These are phyloP conservation scores for Lucifuga dentata DNA, from an alignment of 2,113 vertebrate species.

Conservation along the genomic window DNA sequence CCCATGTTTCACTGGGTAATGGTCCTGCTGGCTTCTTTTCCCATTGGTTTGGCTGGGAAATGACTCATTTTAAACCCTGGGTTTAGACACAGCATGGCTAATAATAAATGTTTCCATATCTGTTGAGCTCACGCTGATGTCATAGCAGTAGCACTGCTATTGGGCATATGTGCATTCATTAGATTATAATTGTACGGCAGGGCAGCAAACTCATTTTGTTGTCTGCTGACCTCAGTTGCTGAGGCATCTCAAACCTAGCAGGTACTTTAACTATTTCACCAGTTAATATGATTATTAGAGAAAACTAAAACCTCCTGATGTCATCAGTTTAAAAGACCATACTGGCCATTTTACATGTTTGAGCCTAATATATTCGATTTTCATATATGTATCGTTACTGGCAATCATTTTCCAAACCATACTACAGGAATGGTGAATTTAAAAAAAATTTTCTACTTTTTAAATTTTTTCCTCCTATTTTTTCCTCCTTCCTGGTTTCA, in stretches of 20 bases:
- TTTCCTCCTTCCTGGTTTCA: no score
- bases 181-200: constrained; percentile 23
- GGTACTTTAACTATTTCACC: background rate
- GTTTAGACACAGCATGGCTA: constrained; percentile 35
- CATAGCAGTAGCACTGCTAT: constrained; percentile 12
- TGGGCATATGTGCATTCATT: constrained; percentile 40
- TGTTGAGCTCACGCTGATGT: constrained; percentile 19
- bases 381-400: no score
- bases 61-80: constrained; percentile 44
- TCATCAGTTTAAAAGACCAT: no score
- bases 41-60: constrained; percentile 50
- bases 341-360: no score
- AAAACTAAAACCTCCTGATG: no score
- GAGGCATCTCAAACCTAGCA: background rate
- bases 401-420: no score
- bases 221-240: constrained; percentile 52
- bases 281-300: constrained; percentile 28
- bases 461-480: no score
- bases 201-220: constrained; percentile 29
- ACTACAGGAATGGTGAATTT: no score
- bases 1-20: constrained; percentile 46
- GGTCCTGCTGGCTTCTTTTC: constrained; percentile 40
- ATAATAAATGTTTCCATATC: constrained; percentile 51
- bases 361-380: no score
- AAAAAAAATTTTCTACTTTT: no score